Evolutionary conservation across 2,797 vertebrate species (phyloP), one percentile per base, ranked within the genome.

Genomic region (Eupleurogrammus muticus): DNA sequence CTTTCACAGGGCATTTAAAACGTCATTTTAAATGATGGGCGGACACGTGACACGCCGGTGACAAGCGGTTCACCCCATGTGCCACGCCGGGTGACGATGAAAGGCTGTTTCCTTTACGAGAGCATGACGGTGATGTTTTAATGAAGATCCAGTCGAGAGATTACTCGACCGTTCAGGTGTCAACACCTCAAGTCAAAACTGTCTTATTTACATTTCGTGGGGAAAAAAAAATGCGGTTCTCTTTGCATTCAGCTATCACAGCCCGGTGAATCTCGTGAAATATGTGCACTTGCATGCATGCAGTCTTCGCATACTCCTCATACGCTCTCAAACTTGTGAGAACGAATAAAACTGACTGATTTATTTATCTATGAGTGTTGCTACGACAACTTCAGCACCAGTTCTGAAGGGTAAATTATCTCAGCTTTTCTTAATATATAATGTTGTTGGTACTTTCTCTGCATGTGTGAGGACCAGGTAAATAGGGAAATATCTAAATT

Each of bases 401-500:
- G 13, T 64, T 84, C 69, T 14, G 23, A 40, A 3, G 16, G n/a
- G 2, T 50, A 51, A 21, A 46, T 64, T 42, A 50, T 34, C 74
- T 60, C 28, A 76, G 35, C 23, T 50, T 66, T 56, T 57, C 50
- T 50, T 50, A 59, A 64, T 44, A 48, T 42, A 73, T 17, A 44
- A 64, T 59, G 62, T 40, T 48, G 64, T 34, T 65, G 64, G 23
- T 75, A 44, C 50, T 55, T 59, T 64, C 21, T 42, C 17, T 35
- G 46, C 28, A 28, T 66, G 68, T 86, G 81, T 77, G 72, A 69
- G 78, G 54, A 68, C 70, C 80, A 89, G 88, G 87, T 87, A 82
- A 79, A 90, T 72, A 80, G 48, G 49, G 70, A 70, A 69, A 82
- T 83, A 91, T 90, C 83, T 85, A 82, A 80, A 85, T 81, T 53